phyloP scores from a whole-genome alignment of 2,113 vertebrate genomes.

The Patagioenas fasciata region DNA sequence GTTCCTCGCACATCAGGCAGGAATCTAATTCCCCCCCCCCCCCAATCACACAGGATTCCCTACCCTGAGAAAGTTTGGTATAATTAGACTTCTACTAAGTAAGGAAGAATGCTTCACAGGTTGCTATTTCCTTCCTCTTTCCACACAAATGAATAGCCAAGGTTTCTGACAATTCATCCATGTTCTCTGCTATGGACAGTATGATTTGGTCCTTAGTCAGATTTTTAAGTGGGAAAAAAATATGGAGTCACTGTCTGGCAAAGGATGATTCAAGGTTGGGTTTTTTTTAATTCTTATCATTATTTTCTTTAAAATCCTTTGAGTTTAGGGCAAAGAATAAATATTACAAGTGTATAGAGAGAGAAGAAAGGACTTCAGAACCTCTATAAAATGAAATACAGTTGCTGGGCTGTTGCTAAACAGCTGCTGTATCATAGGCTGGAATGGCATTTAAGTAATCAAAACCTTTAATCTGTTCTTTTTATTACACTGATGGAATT shows the following conservation, averaged over 20 bases:
- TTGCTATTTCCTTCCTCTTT: not conserved
- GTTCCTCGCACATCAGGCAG: not conserved
- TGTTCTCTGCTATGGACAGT: not conserved
- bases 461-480: not conserved
- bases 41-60: not conserved
- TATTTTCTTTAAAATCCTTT: not conserved
- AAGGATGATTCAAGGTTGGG: not conserved
- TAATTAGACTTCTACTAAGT: not conserved
- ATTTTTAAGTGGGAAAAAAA: not conserved
- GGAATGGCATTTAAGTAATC: not conserved
- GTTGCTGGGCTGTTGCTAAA: not conserved
- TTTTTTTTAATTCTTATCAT: accelerated
- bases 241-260: not conserved
- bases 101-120: not conserved
- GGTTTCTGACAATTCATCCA: not conserved
- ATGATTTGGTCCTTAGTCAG: not conserved
- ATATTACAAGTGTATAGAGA: not conserved
- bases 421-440: not conserved
- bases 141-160: not conserved
- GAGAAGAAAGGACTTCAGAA: not conserved
- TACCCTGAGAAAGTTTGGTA: not conserved
- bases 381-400: not conserved
- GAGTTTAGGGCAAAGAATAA: not conserved
- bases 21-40: not conserved
- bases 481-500: not conserved